A percentile compares a stretch with the other conserved stretches of the same genome.
Conservation (phyloP, 2,113 vertebrate species). For the Neolamprologus hecqui region DNA sequence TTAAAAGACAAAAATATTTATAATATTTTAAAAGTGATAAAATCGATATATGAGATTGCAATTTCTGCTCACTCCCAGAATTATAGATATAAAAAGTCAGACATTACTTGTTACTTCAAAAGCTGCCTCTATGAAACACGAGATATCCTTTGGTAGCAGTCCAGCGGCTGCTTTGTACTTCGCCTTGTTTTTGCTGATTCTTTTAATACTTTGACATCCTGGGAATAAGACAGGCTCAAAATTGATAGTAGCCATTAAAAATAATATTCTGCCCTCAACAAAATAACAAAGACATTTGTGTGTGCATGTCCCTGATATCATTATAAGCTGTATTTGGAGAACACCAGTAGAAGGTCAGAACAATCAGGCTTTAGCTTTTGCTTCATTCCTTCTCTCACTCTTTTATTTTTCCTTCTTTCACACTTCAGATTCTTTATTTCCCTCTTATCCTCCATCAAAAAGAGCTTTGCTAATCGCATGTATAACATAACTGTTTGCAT, state of each 20-base stretch:
- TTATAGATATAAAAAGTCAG: neutral
- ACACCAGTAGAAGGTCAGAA: neutral
- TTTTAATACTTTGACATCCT: neutral
- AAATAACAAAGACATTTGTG: neutral
- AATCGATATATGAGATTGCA: neutral
- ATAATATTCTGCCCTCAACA: neutral
- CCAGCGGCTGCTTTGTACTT: neutral
- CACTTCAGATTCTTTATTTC: neutral
- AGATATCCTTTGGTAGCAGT: neutral
- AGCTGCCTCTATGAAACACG: neutral
- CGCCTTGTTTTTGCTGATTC: neutral
- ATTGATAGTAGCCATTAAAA: neutral
- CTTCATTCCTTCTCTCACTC: neutral
- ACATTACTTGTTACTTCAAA: neutral
- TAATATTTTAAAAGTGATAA: neutral
- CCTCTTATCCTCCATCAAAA: neutral
- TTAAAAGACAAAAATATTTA: neutral
- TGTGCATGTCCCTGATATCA: neutral
- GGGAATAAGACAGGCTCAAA: neutral
- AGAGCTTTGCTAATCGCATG: constrained; percentile 2
- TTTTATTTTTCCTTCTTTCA: neutral
- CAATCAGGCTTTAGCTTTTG: neutral
- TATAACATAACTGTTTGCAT: constrained; percentile 7
- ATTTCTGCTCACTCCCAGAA: neutral
- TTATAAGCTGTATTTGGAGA: neutral